phyloP scores from a whole-genome alignment of 2,888 invertebrate genomes.

The Harpagoxenus sublaevis region DNA sequence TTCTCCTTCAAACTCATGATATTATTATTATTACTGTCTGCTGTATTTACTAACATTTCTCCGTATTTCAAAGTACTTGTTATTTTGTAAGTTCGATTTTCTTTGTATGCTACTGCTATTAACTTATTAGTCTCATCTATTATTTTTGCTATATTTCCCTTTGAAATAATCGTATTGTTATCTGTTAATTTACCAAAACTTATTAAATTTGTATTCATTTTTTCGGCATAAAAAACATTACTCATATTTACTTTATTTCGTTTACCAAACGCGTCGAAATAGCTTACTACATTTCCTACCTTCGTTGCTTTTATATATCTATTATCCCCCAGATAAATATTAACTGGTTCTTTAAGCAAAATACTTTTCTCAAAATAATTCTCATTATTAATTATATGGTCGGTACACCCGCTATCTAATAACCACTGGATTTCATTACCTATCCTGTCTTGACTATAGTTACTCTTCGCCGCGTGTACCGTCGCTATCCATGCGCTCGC shows the following conservation, averaged over 20 bases:
- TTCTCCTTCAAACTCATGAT: neutral
- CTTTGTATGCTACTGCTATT: neutral
- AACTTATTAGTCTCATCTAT: neutral
- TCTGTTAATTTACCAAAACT: constrained; percentile 6
- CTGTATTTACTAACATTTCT: neutral
- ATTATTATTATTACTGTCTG: neutral
- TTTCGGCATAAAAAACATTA: neutral
- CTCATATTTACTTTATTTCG: neutral
- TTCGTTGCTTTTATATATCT: neutral
- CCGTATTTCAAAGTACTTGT: neutral
- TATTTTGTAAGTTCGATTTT: neutral
- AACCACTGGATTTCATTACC: neutral
- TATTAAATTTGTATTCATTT: constrained; percentile 38
- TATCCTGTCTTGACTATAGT: neutral
- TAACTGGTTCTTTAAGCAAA: neutral
- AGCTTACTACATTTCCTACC: neutral
- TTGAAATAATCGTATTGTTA: constrained; percentile 18
- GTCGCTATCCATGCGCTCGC: neutral
- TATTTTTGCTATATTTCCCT: constrained; percentile 3
- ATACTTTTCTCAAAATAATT: constrained; percentile 29
- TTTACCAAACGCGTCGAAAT: neutral
- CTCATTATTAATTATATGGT: neutral
- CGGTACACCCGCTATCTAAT: neutral
- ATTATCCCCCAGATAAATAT: neutral
- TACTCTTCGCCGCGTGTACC: neutral